phyloP scores from a whole-genome alignment of 2,797 vertebrate species.

The Coilia nasus region DNA sequence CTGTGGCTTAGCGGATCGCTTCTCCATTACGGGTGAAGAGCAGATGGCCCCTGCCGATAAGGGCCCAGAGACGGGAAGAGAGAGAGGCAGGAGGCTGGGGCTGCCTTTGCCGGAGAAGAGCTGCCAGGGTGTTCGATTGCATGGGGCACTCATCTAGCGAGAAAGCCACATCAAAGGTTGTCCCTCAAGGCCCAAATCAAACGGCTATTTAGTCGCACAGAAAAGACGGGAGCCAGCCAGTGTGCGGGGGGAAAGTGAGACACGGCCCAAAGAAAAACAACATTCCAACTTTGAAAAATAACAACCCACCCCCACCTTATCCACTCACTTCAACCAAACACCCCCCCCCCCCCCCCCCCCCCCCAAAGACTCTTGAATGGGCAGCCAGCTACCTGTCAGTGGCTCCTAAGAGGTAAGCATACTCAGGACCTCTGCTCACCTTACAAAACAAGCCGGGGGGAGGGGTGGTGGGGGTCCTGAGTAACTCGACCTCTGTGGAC shows the following conservation, averaged over 20 bases:
- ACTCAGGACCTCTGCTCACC: not conserved
- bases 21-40: conserved; percentile 57
- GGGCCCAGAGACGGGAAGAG: conserved; percentile 35
- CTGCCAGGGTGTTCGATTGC: conserved; percentile 58
- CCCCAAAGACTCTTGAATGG: not conserved
- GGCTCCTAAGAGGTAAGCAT: not conserved
- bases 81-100: conserved; percentile 55
- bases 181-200: conserved; percentile 37
- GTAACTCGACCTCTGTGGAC: conserved; percentile 4
- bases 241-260: not conserved
- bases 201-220: not conserved
- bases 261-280: conserved; percentile 5
- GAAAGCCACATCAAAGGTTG: conserved; percentile 53
- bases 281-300: conserved; percentile 28
- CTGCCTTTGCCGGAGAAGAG: conserved; percentile 61
- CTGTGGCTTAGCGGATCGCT: conserved; percentile 44
- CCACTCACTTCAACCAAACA: not conserved
- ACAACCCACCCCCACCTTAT: not conserved
- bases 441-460: not conserved
- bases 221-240: conserved; percentile 1
- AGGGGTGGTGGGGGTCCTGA: not conserved
- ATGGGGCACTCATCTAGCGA: conserved; percentile 40
- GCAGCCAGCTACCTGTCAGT: conserved; percentile 12
- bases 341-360: not conserved
- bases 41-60: conserved; percentile 67